Evolutionary conservation across 1,140 invertebrate genomes (phyloP).

Genomic region (Pogonus chalceus): DNA sequence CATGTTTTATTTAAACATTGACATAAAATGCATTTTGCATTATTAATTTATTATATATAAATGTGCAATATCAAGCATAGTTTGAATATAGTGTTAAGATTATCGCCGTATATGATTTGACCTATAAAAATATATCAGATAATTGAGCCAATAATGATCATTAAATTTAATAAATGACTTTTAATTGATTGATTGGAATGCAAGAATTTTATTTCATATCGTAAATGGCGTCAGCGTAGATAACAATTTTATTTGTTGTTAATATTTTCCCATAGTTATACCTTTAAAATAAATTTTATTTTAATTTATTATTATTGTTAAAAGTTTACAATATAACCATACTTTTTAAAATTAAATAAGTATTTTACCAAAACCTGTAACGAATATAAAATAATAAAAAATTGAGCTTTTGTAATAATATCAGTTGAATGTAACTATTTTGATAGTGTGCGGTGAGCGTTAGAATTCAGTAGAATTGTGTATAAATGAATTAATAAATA

Average conservation of each 20-base stretch:
- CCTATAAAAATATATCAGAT: background rate
- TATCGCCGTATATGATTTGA: background rate
- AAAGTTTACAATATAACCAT: background rate
- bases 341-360: background rate
- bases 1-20: background rate
- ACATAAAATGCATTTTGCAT: background rate
- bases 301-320: background rate
- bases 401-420: too few relatives aligned
- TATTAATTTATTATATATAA: background rate
- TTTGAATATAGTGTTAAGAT: background rate
- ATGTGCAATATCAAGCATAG: background rate
- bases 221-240: background rate
- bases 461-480: too few relatives aligned
- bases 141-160: background rate
- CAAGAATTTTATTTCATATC: background rate
- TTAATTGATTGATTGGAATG: background rate
- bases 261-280: too few relatives aligned
- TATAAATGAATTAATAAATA: too few relatives aligned
- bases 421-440: too few relatives aligned
- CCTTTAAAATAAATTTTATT: too few relatives aligned
- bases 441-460: too few relatives aligned
- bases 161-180: background rate
- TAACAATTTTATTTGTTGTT: background rate
- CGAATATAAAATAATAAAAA: background rate
- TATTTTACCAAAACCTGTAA: background rate